Evolutionary conservation across 2,797 vertebrate species (phyloP).

Genomic region (Lithobates pipiens): DNA sequence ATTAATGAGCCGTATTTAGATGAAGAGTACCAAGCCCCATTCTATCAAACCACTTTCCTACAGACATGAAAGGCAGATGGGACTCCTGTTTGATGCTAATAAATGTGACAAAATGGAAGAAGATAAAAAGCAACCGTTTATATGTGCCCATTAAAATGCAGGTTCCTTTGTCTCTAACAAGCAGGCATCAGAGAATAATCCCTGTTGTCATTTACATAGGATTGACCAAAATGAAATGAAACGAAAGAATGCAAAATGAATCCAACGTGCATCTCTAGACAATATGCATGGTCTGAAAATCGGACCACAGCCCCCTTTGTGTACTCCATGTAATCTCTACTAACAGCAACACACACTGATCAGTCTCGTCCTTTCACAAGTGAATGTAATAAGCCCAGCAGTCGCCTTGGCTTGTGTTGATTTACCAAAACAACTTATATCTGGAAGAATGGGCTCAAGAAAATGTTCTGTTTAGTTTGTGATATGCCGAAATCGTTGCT

Average conservation of each 20-base stretch:
- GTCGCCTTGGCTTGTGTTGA: background rate
- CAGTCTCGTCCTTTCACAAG: constrained; percentile 1
- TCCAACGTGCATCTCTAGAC: background rate
- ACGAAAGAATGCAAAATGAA: background rate
- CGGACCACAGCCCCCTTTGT: background rate
- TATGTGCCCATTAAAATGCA: constrained; percentile 22
- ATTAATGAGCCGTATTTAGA: constrained; percentile 2
- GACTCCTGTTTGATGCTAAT: constrained; percentile 40
- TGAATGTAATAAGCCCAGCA: background rate
- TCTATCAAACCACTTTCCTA: constrained; percentile 4
- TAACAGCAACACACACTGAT: constrained; percentile 26
- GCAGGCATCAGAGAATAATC: constrained; percentile 14
- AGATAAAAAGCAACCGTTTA: constrained; percentile 26
- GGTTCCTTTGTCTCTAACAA: constrained; percentile 7
- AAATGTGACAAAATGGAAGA: constrained; percentile 18
- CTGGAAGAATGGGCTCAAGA: too few species aligned
- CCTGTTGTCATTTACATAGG: constrained; percentile 1
- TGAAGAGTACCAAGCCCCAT: constrained; percentile 1
- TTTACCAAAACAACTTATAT: background rate
- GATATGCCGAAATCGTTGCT: too few species aligned
- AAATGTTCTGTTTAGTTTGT: too few species aligned
- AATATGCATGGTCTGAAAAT: background rate
- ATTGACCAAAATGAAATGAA: background rate
- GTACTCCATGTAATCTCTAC: constrained; percentile 5
- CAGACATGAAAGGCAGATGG: constrained; percentile 17